Base-by-base conservation (phyloP, 2,797 vertebrate species). In the Trachurus trachurus region DNA sequence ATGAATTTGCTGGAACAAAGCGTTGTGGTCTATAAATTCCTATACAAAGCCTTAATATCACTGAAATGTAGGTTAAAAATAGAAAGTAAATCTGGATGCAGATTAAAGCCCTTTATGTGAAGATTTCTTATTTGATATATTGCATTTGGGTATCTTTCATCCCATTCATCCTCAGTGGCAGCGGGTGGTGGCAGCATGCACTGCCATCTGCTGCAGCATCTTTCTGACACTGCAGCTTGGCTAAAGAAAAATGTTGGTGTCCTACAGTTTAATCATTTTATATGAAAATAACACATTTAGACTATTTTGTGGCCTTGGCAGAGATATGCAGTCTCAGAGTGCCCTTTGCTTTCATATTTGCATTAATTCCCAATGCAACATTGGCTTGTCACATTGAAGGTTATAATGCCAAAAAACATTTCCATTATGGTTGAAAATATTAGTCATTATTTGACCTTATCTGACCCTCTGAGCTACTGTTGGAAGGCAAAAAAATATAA, bases 401-500 rank as follows among this genome's bases (percentile, higher is more conserved):
- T 44, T 16, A 72, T 76, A 65, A 66, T 34, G 9, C 17, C 17
- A 5, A 45, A 62, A 62, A 79, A 50, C 44, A 47, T 37, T 49
- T 53, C 9, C 21, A 59, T 66, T 19, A 66, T 37, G 22, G 34
- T n/a, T 47, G 17, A 80, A 78, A 64, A 56, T 22, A 47, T 59
- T 37, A 54, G 54, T 72, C 47, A 49, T 56, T 47, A 68, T 78
- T 63, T 68, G 37, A 82, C 72, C 81, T 61, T 21, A 54, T 58
- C 16, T 37, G 56, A 79, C 29, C 71, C 34, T 45, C 63, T 39
- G 29, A 63, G 50, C 45, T 19, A 16, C 58, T 49, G n/a, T 57
- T n/a, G 2, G 19, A 70, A 74, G 58, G 31, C 53, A 56, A 66
- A 65, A 29, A 76, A 72, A 56, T 17, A 66, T 57, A 53, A 81